These are phyloP conservation scores for Folsomia candida DNA, from an alignment of 2,888 invertebrate species.

Conservation along the genomic window DNA sequence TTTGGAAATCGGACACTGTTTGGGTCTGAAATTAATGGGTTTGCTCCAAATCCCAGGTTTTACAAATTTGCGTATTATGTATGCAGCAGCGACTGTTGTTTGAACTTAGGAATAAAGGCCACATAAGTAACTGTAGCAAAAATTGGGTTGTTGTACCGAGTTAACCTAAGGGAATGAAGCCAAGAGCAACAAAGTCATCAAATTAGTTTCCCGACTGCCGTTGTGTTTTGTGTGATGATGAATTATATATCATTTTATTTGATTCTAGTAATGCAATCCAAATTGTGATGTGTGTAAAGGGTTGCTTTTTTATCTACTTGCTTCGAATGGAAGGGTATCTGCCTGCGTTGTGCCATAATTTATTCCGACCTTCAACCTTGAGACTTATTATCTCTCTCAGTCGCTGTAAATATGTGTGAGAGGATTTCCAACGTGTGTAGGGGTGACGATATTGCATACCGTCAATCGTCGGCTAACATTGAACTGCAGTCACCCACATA, in stretches of 20 bases:
- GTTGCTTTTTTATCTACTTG: neutral
- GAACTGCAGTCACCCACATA: conserved; percentile 4
- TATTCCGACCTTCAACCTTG: conserved; percentile 4
- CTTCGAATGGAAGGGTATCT: neutral
- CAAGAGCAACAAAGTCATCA: conserved; percentile 28
- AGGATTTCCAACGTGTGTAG: neutral
- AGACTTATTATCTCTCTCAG: neutral
- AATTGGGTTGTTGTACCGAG: neutral
- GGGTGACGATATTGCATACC: neutral
- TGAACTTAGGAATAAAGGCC: too few relatives aligned
- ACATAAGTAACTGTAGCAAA: neutral
- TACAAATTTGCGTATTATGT: too few relatives aligned
- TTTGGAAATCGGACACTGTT: too few relatives aligned
- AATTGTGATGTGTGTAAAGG: neutral
- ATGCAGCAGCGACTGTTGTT: too few relatives aligned
- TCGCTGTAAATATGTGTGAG: neutral
- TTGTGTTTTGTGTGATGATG: neutral
- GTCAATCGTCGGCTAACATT: neutral
- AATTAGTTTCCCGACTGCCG: conserved; percentile 9
- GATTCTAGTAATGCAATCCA: neutral
- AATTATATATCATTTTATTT: neutral
- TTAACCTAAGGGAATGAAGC: conserved; percentile 27
- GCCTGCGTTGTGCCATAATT: neutral
- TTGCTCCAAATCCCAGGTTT: too few relatives aligned
- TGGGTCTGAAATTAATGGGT: too few relatives aligned